Percentiles rank a stretch among this genome's conserved stretches.
phyloP scores from a whole-genome alignment of 2,888 invertebrate genomes.

The Drosophila kuntzei region DNA sequence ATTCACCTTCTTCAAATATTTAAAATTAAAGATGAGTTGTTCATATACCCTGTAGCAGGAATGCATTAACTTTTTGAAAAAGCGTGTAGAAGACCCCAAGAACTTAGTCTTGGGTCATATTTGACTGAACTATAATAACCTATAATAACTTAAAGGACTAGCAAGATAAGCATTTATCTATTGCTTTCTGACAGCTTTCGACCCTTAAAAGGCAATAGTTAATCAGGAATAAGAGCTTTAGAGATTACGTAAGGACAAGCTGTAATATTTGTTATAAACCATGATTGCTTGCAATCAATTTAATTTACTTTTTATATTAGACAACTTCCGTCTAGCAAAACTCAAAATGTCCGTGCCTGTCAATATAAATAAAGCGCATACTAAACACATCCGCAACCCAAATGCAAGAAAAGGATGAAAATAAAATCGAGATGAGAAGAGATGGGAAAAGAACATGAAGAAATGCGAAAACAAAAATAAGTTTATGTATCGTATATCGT shows the following conservation, averaged over 20 bases:
- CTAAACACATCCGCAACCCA: conserved; percentile 57
- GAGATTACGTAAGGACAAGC: conserved; percentile 1
- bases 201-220: background rate
- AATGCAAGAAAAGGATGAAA: conserved; percentile 37
- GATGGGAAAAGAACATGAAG: conserved; percentile 8
- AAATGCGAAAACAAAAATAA: conserved; percentile 11
- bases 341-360: conserved; percentile 43
- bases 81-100: no score
- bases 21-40: no score
- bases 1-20: no score
- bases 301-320: conserved; percentile 15
- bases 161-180: background rate
- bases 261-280: background rate
- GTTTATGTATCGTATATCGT: conserved; percentile 10
- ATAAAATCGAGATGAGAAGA: background rate
- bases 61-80: no score
- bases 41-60: no score
- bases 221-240: background rate
- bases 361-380: conserved; percentile 60
- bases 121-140: no score
- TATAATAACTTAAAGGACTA: no score
- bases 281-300: conserved; percentile 6
- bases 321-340: conserved; percentile 31
- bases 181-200: background rate
- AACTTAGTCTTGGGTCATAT: no score